phyloP scores from a whole-genome alignment of 2,113 vertebrate genomes.

The Lathamus discolor region DNA sequence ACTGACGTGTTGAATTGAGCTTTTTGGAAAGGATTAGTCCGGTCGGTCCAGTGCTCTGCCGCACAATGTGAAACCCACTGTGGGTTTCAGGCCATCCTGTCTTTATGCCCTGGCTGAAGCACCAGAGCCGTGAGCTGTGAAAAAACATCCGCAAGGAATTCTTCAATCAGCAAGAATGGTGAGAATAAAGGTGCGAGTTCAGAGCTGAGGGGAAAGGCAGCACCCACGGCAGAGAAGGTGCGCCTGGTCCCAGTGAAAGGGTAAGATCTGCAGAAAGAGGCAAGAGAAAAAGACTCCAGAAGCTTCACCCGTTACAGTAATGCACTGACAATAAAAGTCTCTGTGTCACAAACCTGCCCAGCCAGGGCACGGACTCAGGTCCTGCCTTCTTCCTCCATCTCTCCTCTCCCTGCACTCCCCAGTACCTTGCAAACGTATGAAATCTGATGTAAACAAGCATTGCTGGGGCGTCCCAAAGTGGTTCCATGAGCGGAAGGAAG shows the following conservation, averaged over 20 bases:
- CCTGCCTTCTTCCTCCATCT: neutral
- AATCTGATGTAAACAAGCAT: neutral
- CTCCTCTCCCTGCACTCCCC: constrained; percentile 2
- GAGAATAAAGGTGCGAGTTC: neutral
- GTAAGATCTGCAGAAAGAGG: neutral
- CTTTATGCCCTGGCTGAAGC: neutral
- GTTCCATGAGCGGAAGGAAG: neutral
- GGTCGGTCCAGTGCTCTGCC: neutral
- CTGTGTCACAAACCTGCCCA: neutral
- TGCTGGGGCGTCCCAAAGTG: neutral
- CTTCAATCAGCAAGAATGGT: neutral
- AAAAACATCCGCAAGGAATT: neutral
- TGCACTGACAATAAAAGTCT: accelerated
- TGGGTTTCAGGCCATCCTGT: neutral
- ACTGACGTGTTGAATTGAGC: neutral
- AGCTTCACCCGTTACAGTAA: neutral
- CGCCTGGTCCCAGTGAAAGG: neutral
- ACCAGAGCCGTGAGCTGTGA: neutral
- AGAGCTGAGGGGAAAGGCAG: neutral
- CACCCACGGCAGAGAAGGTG: neutral
- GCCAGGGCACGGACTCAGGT: neutral
- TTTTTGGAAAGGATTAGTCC: neutral
- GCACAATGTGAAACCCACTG: accelerated
- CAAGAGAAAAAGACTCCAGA: neutral
- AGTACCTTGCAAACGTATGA: neutral